These are phyloP conservation scores for Hermetia illucens DNA, from an alignment of 1,140 invertebrate genomes.

Conservation along the genomic window DNA sequence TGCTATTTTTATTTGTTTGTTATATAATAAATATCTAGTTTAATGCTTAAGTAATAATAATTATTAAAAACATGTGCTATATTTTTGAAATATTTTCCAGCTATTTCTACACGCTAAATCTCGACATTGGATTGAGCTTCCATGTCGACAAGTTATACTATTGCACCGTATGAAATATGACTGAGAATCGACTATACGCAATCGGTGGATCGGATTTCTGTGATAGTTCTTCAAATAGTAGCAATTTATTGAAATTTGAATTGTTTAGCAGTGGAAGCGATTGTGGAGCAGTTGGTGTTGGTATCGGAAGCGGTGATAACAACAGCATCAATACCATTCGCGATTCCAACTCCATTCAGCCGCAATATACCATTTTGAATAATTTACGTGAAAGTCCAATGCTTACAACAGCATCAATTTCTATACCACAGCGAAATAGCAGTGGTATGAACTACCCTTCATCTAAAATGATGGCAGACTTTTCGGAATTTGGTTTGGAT, in stretches of 20 bases:
- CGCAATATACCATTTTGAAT: background rate
- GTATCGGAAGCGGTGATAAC: background rate
- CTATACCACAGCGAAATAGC: background rate
- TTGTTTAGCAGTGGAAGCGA: no score
- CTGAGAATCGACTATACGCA: background rate
- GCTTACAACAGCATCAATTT: background rate
- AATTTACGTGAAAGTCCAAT: background rate
- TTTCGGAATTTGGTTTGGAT: conserved; percentile 24
- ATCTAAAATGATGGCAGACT: conserved; percentile 11
- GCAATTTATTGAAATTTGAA: no score
- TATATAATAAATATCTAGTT: no score
- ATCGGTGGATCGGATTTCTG: background rate
- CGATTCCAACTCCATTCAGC: background rate
- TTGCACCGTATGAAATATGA: conserved; percentile 1
- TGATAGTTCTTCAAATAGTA: background rate
- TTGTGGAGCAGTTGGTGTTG: no score
- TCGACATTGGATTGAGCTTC: no score
- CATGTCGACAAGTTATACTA: no score
- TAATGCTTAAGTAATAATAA: no score
- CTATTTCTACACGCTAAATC: no score
- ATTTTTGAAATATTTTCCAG: no score
- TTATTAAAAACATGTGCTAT: no score
- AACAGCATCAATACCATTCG: background rate
- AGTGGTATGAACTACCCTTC: no score
- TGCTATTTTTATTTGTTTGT: no score